These are phyloP conservation scores for Goniozus legneri DNA, from an alignment of 1,140 invertebrate species.

Conservation along the genomic window DNA sequence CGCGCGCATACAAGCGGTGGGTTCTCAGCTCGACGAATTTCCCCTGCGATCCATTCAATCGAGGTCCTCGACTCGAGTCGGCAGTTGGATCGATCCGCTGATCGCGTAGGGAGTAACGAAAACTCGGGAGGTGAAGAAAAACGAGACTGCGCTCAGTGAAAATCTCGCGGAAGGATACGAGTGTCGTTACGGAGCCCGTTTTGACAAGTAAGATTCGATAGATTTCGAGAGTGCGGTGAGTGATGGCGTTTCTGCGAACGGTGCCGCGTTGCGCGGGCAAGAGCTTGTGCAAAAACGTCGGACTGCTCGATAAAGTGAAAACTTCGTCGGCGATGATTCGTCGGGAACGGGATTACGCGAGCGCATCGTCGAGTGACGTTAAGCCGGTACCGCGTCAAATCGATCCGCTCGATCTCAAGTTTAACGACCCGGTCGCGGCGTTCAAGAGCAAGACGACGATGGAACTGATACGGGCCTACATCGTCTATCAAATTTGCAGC, in stretches of 20 bases:
- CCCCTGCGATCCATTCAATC: not conserved
- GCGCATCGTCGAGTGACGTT: conserved; percentile 13
- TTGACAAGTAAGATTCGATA: conserved; percentile 10
- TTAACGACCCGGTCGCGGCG: conserved; percentile 74
- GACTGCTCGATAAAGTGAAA: conserved; percentile 18
- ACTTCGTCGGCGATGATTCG: conserved; percentile 1
- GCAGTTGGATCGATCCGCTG: not conserved
- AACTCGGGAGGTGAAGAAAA: not conserved
- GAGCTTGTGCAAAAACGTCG: conserved; percentile 29
- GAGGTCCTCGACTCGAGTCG: not conserved
- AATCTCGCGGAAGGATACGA: not conserved
- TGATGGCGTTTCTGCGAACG: conserved; percentile 46
- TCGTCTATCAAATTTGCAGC: conserved; percentile 92
- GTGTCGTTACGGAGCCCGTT: conserved; percentile 7
- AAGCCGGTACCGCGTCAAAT: conserved; percentile 50
- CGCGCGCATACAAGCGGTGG: too few relatives aligned
- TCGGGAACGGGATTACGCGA: conserved; percentile 4
- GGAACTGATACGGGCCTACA: conserved; percentile 86
- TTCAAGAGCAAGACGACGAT: conserved; percentile 94
- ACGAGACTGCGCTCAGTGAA: not conserved
- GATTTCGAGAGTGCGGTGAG: conserved; percentile 13
- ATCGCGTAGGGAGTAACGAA: conserved; percentile 2
- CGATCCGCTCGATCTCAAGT: conserved; percentile 85
- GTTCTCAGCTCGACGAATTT: too few relatives aligned
- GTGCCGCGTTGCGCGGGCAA: conserved; percentile 35